phyloP scores from a whole-genome alignment of 2,113 vertebrate genomes.

The Rana temporaria region DNA sequence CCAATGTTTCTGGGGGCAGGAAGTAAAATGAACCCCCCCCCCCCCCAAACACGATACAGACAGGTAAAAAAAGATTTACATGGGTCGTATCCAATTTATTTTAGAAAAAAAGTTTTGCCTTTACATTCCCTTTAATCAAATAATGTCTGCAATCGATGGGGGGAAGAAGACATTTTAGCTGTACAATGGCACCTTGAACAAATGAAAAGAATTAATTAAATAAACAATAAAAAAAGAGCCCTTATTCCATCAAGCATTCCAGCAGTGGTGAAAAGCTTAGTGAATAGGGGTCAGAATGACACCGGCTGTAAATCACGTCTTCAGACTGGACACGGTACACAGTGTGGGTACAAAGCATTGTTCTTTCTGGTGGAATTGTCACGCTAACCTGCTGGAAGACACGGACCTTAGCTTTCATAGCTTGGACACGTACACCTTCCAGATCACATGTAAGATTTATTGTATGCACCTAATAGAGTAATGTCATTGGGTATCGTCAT shows the following conservation, averaged over 20 bases:
- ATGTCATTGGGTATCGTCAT: no score
- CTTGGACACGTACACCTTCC: not conserved
- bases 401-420: not conserved
- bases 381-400: not conserved
- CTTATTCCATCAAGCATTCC: no score
- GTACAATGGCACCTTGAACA: not conserved
- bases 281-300: constrained; percentile 16
- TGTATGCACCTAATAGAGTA: no score
- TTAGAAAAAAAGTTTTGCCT: no score
- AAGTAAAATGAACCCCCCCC: no score
- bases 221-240: no score
- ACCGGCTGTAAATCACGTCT: not conserved
- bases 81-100: no score
- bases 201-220: no score
- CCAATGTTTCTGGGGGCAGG: no score
- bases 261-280: not conserved
- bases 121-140: no score
- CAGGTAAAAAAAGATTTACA: no score
- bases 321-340: not conserved
- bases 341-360: constrained; percentile 2
- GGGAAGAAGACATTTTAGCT: not conserved
- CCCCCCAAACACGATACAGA: no score
- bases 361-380: not conserved
- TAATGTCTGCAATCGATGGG: not conserved
- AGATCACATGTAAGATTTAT: not conserved